Conservation (phyloP, 1,140 invertebrate species). For the Drosophila santomea region DNA sequence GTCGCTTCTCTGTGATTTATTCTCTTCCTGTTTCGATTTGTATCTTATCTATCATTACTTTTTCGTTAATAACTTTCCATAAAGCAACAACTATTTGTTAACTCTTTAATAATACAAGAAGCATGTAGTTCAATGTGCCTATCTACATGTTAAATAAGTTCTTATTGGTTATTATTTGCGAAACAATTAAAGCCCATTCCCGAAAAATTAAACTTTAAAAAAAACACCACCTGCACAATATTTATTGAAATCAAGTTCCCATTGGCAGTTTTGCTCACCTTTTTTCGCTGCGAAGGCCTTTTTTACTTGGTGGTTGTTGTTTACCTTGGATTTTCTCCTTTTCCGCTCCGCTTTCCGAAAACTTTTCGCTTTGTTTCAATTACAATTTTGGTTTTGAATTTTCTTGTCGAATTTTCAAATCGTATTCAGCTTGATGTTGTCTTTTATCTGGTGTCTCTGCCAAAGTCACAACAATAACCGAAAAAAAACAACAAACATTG, state of each 20-base stretch:
- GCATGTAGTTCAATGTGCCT: neutral
- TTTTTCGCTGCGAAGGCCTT: constrained; percentile 39
- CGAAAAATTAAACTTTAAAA: neutral
- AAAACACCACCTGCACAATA: constrained; percentile 5
- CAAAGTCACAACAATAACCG: constrained; percentile 53
- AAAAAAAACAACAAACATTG: constrained; percentile 55
- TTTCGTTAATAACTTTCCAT: neutral
- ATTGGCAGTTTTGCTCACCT: constrained; percentile 46
- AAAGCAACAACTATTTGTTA: neutral
- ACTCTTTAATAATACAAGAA: neutral
- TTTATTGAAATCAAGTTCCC: constrained; percentile 5
- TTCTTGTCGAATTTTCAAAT: constrained; percentile 32
- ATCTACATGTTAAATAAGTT: no score
- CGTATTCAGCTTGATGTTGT: constrained; percentile 29
- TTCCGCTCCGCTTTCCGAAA: constrained; percentile 12
- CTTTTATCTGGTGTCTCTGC: constrained; percentile 51
- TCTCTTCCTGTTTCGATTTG: neutral
- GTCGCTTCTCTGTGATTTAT: neutral
- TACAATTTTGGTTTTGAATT: neutral
- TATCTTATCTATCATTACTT: neutral
- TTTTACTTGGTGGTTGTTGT: constrained; percentile 3
- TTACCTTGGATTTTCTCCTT: constrained; percentile 37
- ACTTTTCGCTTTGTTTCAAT: constrained; percentile 13
- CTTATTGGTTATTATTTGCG: no score
- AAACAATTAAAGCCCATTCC: neutral